Base-by-base conservation (phyloP, 2,113 vertebrate species). In the Cyanocitta stelleri region DNA sequence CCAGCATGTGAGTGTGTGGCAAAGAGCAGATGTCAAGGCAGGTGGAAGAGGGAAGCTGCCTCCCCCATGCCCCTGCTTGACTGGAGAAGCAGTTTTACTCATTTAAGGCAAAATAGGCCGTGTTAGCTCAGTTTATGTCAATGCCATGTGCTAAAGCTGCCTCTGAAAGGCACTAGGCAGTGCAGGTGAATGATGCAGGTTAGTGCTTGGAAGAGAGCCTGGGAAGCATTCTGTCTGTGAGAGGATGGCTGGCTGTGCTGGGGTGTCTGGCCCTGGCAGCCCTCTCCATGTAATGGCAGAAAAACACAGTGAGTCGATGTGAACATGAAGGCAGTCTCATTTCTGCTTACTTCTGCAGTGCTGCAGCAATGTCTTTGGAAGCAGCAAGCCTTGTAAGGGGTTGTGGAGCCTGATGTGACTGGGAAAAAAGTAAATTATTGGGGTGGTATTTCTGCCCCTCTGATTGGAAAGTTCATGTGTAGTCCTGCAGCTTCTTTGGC, bases 231-330 rank as follows among this genome's bases (percentile, higher is more conserved):
- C 43, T 71, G 44, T 15, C 46, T 43, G 46, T 76, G 16, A 49
- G 48, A 76, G 48, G n/a, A 9, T 3, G 10, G 33, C 3, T 0
- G 5, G 61, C 49, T 51, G 13, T 10, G 41, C 24, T 16, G 22
- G 26, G 16, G 3, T 52, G 23, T 15, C 19, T 49, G 41, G 59
- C 26, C 52, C 29, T 0, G 0, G 35, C 13, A 4, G 14, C 18
- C 48, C 22, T 79, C 18, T 35, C 30, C 1, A 0, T 16, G 16
- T 26, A 56, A 33, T 0, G 0, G 12, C 58, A 66, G 72, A 72
- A 79, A 63, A 89, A 58, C 21, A 26, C 49, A 16, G 41, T 0
- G 0, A 55, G 58, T 32, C 6, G 2, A 22, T 14, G 4, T 5
- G 1, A 68, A 13, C 43, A 23, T 33, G 56, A 46, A 78, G 48